Evolutionary conservation across 2,113 vertebrate genomes (phyloP), one percentile per base, ranked within the genome.

Genomic region (Corythoichthys haematopterus): DNA sequence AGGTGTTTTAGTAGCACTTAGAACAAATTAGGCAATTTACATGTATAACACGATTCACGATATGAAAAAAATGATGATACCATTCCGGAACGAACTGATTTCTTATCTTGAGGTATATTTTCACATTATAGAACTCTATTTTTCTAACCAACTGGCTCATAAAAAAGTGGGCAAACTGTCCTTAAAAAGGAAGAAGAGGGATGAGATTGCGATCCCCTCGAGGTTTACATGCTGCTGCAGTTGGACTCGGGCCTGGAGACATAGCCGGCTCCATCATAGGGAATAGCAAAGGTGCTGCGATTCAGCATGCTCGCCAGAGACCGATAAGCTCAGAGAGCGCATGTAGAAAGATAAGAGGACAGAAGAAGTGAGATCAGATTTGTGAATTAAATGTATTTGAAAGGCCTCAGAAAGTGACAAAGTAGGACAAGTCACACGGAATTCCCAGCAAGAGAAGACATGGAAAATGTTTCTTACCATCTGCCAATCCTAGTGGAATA

Each of bases 341-440:
- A 62, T 62, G 59, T 45, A 43, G 20, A 28, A 46, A 62, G 59
- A 62, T 62, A 45, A 45, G n/a, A 62, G 40, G 59, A 40, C 40
- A 61, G 4, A 62, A 14, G 59, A 45, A 61, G 38, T 13, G 59
- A 62, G 20, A 45, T 62, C n/a, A 12, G 37, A 62, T 62, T 45
- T 45, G 38, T 46, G 38, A 61, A 61, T 61, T 40, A 61, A 61
- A 61, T 61, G 16, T n/a, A 43, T 61, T 61, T 61, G 16, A 43
- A 61, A 43, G 59, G 16, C 40, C 38, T 43, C 2, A 2, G 2
- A 61, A 61, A 61, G 16, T 45, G 37, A 45, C 59, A 61, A 61
- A 61, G 59, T 45, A 38, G 9, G 59, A 61, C 2, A 15, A 61
- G 59, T 11, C 59, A 13, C 55, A 37, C 6, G 59, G n/a, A 43